A percentile compares a stretch with the other conserved stretches of the same genome.
These are phyloP conservation scores for Lithobates pipiens DNA, from an alignment of 2,797 vertebrate species.

Conservation along the genomic window DNA sequence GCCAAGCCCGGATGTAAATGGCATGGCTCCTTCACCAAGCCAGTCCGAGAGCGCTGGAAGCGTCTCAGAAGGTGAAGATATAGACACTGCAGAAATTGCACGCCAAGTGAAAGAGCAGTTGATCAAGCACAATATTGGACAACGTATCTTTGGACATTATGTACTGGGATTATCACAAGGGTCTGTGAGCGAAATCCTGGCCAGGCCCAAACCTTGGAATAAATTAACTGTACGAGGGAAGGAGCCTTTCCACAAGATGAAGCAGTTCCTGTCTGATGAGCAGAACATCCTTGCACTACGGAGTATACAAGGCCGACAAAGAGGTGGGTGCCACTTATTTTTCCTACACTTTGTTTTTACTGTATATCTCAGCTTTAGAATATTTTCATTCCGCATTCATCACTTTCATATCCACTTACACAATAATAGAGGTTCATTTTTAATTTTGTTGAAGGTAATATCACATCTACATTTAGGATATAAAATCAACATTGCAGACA, in stretches of 20 bases:
- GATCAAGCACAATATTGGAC: slow-evolving; percentile 98
- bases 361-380: not conserved
- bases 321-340: slow-evolving; percentile 81
- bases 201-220: slow-evolving; percentile 85
- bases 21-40: slow-evolving; percentile 91
- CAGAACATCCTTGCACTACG: slow-evolving; percentile 96
- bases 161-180: slow-evolving; percentile 96
- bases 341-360: not conserved
- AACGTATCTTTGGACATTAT: slow-evolving; percentile 96
- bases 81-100: slow-evolving; percentile 95
- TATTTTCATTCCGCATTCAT: slow-evolving; percentile 19
- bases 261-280: slow-evolving; percentile 96
- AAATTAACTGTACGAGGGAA: slow-evolving; percentile 91
- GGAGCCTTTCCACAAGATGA: slow-evolving; percentile 98
- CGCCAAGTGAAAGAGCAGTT: slow-evolving; percentile 97
- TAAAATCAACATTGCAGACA: not conserved
- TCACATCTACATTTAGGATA: not conserved
- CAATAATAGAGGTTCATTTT: not conserved
- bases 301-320: slow-evolving; percentile 95
- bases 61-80: slow-evolving; percentile 91
- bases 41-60: slow-evolving; percentile 91
- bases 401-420: not conserved
- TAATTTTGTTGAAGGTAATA: not conserved
- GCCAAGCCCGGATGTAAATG: slow-evolving; percentile 91
- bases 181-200: slow-evolving; percentile 95